Conservation (phyloP, 2,888 invertebrate genomes). For the Tolmerus cingulatus region DNA sequence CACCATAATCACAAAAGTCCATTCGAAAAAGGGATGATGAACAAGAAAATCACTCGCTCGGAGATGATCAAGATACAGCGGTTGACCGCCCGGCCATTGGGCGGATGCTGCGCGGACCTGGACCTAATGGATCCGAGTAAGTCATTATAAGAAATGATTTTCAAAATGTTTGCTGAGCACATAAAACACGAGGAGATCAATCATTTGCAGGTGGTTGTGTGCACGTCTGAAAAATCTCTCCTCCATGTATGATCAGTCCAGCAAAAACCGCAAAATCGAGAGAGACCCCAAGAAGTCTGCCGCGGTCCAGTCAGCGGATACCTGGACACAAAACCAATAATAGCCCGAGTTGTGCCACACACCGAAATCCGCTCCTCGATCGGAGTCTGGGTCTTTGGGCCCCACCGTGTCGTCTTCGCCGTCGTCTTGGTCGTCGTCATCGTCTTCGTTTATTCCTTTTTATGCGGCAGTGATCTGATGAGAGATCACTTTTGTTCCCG, state of each 20-base stretch:
- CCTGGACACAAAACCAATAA: constrained; percentile 19
- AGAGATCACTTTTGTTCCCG: constrained; percentile 37
- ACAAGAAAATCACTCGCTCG: constrained; percentile 35
- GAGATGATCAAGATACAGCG: constrained; percentile 34
- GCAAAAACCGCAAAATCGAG: constrained; percentile 37
- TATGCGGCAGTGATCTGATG: neutral
- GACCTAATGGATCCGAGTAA: constrained; percentile 39
- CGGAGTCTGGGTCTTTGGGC: neutral
- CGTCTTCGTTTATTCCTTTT: neutral
- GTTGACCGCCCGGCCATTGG: constrained; percentile 37
- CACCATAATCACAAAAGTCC: constrained; percentile 41
- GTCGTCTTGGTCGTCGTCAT: neutral
- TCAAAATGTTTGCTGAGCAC: constrained; percentile 38
- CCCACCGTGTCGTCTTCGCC: neutral
- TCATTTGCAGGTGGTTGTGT: constrained; percentile 19
- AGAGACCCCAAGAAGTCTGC: constrained; percentile 40
- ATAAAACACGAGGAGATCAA: constrained; percentile 33
- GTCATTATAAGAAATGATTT: constrained; percentile 43
- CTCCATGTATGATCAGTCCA: neutral
- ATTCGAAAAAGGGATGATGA: constrained; percentile 37
- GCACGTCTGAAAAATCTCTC: neutral
- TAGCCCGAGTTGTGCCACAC: neutral
- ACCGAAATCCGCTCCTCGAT: neutral
- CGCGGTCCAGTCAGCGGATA: neutral
- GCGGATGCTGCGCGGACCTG: constrained; percentile 12